Percentiles rank a stretch among this genome's conserved stretches.
Evolutionary conservation across 1,140 invertebrate genomes (phyloP).

Genomic region (Drosophila mauritiana): DNA sequence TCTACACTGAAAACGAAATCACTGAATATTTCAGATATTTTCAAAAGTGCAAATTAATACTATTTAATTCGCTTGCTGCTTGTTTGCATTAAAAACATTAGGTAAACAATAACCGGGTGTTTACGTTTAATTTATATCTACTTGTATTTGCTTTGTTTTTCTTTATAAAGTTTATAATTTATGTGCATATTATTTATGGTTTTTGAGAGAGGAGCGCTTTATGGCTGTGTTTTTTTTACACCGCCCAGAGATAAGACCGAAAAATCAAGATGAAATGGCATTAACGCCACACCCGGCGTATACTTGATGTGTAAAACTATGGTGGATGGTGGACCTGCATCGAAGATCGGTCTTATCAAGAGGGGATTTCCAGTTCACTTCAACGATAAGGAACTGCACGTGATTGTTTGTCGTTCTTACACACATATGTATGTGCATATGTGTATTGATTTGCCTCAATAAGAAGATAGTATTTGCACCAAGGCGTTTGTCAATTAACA

Average conservation of each 20-base stretch:
- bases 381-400: conserved; percentile 32
- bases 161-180: conserved; percentile 28
- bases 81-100: conserved; percentile 13
- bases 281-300: conserved; percentile 34
- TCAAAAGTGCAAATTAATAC: background rate
- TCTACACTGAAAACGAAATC: background rate
- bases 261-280: background rate
- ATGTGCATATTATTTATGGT: conserved; percentile 46
- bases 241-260: conserved; percentile 1
- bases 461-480: conserved; percentile 12
- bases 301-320: conserved; percentile 37
- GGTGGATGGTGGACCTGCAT: background rate
- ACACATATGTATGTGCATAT: background rate
- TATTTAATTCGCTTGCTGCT: conserved; percentile 8
- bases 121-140: conserved; percentile 19
- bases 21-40: background rate
- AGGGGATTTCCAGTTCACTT: conserved; percentile 4
- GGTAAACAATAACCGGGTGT: conserved; percentile 1
- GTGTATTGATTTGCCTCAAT: conserved; percentile 6
- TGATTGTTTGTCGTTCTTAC: conserved; percentile 14
- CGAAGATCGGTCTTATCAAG: conserved; percentile 32
- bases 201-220: conserved; percentile 25
- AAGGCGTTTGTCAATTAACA: conserved; percentile 17
- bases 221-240: conserved; percentile 30
- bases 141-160: conserved; percentile 13